Percentiles rank a stretch among this genome's conserved stretches.
phyloP scores from a whole-genome alignment of 2,888 invertebrate species.

The Drosophila recens region DNA sequence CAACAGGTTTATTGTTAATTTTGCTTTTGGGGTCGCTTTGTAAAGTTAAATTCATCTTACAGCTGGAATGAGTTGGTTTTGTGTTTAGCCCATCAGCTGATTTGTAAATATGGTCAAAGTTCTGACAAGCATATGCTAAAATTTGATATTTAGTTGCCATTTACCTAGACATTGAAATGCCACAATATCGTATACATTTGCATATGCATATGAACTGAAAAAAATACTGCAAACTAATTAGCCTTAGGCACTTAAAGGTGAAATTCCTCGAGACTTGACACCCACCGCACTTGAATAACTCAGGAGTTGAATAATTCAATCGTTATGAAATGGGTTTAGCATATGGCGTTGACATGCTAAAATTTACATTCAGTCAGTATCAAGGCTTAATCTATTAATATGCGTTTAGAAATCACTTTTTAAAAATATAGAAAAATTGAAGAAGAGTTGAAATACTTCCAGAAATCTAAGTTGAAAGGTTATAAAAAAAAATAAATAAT shows the following conservation, averaged over 20 bases:
- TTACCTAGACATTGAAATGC: slow-evolving; percentile 35
- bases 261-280: slow-evolving; percentile 9
- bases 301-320: neutral
- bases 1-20: slow-evolving; percentile 26
- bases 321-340: slow-evolving; percentile 1
- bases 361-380: slow-evolving; percentile 1
- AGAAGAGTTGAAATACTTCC: neutral
- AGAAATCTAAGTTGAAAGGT: neutral
- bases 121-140: slow-evolving; percentile 1
- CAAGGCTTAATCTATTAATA: neutral
- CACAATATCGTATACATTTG: slow-evolving; percentile 24
- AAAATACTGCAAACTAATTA: slow-evolving; percentile 37
- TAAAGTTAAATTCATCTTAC: neutral
- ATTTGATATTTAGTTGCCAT: slow-evolving; percentile 5
- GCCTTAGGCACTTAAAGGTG: neutral
- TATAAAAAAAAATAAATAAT: neutral
- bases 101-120: neutral
- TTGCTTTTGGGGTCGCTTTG: slow-evolving; percentile 24
- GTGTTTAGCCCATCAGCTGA: neutral
- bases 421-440: neutral
- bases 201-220: slow-evolving; percentile 35
- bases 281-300: slow-evolving; percentile 12
- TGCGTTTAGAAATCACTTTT: neutral
- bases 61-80: neutral
- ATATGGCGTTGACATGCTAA: neutral